phyloP scores from a whole-genome alignment of 2,797 vertebrate species.

The Gobio occitaniae region DNA sequence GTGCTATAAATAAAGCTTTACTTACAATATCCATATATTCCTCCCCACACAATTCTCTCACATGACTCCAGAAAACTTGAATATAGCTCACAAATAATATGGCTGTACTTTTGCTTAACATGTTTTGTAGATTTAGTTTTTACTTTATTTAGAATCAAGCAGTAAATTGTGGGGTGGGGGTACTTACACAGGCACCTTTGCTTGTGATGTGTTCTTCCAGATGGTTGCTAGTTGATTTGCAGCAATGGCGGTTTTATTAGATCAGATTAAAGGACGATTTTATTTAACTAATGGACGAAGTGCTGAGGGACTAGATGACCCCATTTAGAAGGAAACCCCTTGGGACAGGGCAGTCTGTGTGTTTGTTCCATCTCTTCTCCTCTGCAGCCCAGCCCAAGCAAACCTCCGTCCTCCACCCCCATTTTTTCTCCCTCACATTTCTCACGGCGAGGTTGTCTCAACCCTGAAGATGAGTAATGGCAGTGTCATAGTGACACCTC shows the following conservation, averaged over 20 bases:
- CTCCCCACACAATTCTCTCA: no score
- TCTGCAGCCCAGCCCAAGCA: constrained; percentile 39
- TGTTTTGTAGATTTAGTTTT: no score
- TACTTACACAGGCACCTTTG: background rate
- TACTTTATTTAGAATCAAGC: no score
- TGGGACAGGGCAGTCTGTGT: constrained; percentile 9
- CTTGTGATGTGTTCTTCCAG: constrained; percentile 19
- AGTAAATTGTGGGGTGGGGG: no score
- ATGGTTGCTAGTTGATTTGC: constrained; percentile 1
- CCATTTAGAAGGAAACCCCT: constrained; percentile 39
- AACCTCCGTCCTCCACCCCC: constrained; percentile 39
- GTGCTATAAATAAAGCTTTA: no score
- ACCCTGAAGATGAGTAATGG: constrained; percentile 81
- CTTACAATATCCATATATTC: no score
- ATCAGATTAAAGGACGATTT: constrained; percentile 49
- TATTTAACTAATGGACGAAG: constrained; percentile 54
- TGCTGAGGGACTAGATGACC: constrained; percentile 44
- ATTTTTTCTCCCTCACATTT: constrained; percentile 55
- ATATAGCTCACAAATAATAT: no score
- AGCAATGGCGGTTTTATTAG: constrained; percentile 43
- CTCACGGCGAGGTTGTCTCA: constrained; percentile 68
- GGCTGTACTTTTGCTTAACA: no score
- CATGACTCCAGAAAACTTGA: no score
- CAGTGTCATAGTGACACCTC: constrained; percentile 77
- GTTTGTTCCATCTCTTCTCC: background rate